Evolutionary conservation across 2,113 vertebrate species (phyloP).

Genomic region (Herpetotheres cachinnans): DNA sequence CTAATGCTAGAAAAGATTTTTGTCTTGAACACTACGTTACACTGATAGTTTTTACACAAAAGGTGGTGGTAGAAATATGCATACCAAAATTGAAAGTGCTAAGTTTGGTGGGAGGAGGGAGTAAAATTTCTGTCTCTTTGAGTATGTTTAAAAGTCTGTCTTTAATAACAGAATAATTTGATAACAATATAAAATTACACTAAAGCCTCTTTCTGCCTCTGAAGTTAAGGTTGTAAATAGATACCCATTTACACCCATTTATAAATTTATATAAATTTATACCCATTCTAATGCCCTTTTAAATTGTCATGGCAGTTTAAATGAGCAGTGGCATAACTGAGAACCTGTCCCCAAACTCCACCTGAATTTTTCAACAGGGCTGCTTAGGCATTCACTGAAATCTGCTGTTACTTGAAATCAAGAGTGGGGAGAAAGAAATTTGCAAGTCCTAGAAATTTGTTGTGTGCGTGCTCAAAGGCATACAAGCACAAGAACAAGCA

Average conservation of each 20-base stretch:
- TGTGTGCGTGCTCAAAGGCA: not conserved
- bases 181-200: not conserved
- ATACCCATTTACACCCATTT: too few species aligned
- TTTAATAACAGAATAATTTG: not conserved
- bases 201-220: not conserved
- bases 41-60: not conserved
- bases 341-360: not conserved
- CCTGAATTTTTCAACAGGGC: not conserved
- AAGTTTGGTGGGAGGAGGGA: not conserved
- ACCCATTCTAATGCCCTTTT: not conserved
- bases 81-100: not conserved
- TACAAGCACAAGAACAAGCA: not conserved
- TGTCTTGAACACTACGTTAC: not conserved
- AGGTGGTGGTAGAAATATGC: not conserved
- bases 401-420: not conserved
- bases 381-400: not conserved
- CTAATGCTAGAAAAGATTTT: not conserved
- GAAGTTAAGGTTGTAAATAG: not conserved
- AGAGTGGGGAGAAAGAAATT: not conserved
- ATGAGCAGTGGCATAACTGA: not conserved
- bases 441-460: not conserved
- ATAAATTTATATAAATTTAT: too few species aligned
- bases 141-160: not conserved
- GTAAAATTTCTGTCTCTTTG: not conserved
- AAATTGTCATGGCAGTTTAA: not conserved